Evolutionary conservation across 2,888 invertebrate species (phyloP).

Genomic region (Plagodis pulveraria): DNA sequence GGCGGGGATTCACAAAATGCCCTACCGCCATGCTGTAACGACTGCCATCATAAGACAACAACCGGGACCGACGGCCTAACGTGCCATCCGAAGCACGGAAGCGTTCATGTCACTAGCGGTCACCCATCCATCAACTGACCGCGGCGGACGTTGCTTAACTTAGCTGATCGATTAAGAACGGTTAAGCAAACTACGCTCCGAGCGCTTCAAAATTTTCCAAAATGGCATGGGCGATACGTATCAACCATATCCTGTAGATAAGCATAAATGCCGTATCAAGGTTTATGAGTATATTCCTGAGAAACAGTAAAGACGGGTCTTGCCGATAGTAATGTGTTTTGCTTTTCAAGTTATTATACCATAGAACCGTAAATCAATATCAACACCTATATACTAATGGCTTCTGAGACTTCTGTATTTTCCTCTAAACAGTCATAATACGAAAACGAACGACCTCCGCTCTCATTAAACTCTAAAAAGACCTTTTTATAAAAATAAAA

Average conservation of each 20-base stretch:
- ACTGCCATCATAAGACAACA: too few species aligned
- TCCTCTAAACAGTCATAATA: background rate
- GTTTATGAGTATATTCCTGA: slow-evolving; percentile 1
- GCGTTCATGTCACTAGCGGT: too few species aligned
- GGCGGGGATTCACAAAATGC: too few species aligned
- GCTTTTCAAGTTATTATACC: background rate
- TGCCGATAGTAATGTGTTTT: slow-evolving; percentile 1
- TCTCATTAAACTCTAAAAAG: slow-evolving; percentile 19
- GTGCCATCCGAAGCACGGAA: too few species aligned
- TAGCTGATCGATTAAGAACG: too few species aligned
- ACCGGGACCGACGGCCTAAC: too few species aligned
- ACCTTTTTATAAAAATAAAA: slow-evolving; percentile 24
- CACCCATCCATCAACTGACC: too few species aligned
- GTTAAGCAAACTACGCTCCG: too few species aligned
- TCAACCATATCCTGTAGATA: background rate
- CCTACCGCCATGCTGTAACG: too few species aligned
- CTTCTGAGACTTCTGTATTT: slow-evolving; percentile 2
- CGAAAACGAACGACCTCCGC: slow-evolving; percentile 2
- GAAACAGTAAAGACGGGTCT: slow-evolving; percentile 11
- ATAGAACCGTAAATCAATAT: slow-evolving; percentile 9
- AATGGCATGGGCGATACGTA: too few species aligned
- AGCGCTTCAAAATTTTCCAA: too few species aligned
- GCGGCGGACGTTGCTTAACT: too few species aligned
- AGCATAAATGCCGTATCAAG: background rate
- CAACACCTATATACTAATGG: background rate